Evolutionary conservation across 2,113 vertebrate genomes (phyloP).

Genomic region (Ptilonorhynchus violaceus): DNA sequence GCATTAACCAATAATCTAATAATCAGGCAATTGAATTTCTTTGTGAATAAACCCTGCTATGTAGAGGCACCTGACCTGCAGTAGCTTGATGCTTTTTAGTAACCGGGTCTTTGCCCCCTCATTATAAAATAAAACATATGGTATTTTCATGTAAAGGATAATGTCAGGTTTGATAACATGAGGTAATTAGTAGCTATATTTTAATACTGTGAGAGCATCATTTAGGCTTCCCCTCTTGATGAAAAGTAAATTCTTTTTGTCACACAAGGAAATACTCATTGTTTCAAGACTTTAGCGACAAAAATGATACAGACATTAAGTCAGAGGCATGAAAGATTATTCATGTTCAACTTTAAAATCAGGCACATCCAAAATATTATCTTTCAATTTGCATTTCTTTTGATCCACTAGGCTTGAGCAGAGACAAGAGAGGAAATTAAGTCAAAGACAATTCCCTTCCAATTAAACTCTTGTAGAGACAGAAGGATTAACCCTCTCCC

Average conservation of each 20-base stretch:
- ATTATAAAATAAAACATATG: neutral
- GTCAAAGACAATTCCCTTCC: neutral
- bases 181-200: neutral
- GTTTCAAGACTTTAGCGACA: slow-evolving; percentile 1
- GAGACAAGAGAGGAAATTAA: slow-evolving; percentile 29
- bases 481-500: neutral
- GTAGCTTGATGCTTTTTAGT: neutral
- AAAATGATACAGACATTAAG: neutral
- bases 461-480: slow-evolving; percentile 16
- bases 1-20: slow-evolving; percentile 8
- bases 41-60: neutral
- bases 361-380: slow-evolving; percentile 6
- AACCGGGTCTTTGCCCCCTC: neutral
- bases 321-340: neutral
- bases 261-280: neutral
- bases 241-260: neutral
- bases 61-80: neutral
- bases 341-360: slow-evolving; percentile 2
- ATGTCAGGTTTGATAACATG: neutral
- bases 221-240: neutral
- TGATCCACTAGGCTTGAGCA: slow-evolving; percentile 13
- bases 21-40: neutral
- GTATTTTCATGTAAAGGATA: neutral
- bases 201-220: neutral
- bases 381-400: slow-evolving; percentile 32